Evolutionary conservation across 2,888 invertebrate species (phyloP).

Genomic region (Drosophila quasianomalipes): DNA sequence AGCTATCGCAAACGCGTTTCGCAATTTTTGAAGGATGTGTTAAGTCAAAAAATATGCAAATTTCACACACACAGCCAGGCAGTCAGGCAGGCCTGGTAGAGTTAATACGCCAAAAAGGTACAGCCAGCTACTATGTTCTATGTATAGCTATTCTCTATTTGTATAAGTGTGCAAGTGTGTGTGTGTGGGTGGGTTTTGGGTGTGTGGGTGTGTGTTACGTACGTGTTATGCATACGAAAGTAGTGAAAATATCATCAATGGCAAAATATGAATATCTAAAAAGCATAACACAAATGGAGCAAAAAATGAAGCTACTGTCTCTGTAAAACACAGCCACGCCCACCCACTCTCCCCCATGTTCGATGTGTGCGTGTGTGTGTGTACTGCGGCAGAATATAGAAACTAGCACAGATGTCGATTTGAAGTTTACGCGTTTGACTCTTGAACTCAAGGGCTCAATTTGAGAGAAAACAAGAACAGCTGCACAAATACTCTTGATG

Average conservation of each 20-base stretch:
- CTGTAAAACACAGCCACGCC: slow-evolving; percentile 1
- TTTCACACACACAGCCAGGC: slow-evolving; percentile 44
- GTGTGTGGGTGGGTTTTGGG: slow-evolving; percentile 13
- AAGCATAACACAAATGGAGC: slow-evolving; percentile 75
- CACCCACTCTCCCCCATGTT: background rate
- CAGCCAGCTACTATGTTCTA: slow-evolving; percentile 30
- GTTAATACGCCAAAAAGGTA: slow-evolving; percentile 62
- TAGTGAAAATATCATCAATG: slow-evolving; percentile 81
- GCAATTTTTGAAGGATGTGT: slow-evolving; percentile 81
- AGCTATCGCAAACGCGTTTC: slow-evolving; percentile 79
- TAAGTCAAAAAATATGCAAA: slow-evolving; percentile 80
- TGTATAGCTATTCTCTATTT: slow-evolving; percentile 36
- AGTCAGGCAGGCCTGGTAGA: slow-evolving; percentile 47
- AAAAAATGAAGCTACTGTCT: slow-evolving; percentile 55
- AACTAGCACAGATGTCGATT: slow-evolving; percentile 76
- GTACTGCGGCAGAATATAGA: slow-evolving; percentile 20
- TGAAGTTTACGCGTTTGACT: slow-evolving; percentile 58
- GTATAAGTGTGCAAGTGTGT: slow-evolving; percentile 19
- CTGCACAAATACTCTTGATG: slow-evolving; percentile 22
- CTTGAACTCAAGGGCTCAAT: slow-evolving; percentile 44
- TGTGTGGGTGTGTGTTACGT: slow-evolving; percentile 53
- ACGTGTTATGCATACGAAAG: slow-evolving; percentile 80
- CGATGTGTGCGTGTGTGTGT: slow-evolving; percentile 1
- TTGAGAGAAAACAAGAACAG: slow-evolving; percentile 24
- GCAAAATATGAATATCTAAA: slow-evolving; percentile 80